Evolutionary conservation across 1,140 invertebrate species (phyloP), one percentile per base, ranked within the genome.

Genomic region (Orius insidiosus): DNA sequence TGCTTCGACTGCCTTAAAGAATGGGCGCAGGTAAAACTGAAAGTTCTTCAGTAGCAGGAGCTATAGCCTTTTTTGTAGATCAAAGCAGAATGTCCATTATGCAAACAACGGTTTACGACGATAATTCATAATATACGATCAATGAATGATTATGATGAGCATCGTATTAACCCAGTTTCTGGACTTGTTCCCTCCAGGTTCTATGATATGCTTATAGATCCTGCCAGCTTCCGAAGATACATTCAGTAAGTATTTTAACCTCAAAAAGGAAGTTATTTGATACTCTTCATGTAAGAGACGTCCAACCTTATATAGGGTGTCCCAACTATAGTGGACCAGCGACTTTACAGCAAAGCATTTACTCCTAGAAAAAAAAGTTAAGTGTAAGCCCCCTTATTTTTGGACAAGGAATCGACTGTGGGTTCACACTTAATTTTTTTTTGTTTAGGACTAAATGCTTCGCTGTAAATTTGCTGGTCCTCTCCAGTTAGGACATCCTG

Each of bases 61-160:
- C n/a, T 38, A 43, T 40, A 11, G 38, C 5, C 19, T 42, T 15
- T 3, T 41, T 39, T 45, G 41, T 50, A 56, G 73, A 79, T 93
- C 6, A 93, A 94, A 64, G 72, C 86, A 9, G 88, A 87, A 58
- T 96, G 92, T 63, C 92, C 92, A 3, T 64, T 96, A 0, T 96
- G 92, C 63, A 94, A 95, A 56, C 83, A 89, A 58, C 71, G 73
- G 4, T 94, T 95, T 59, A 82, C 76, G 53, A 82, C 79, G 4
- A 94, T 95, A 32, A 85, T 93, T 52, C 85, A 93, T 60, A 93
- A 88, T 74, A 80, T 94, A 3, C 74, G 78, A 52, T 84, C 83
- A 1, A 78, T 81, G 60, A 71, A 80, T 51, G 83, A 90, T 55
- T 93, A 86, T 63, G 87, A 94, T 55, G 76, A 87, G 51, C 88